Percentiles rank a stretch among this genome's conserved stretches.
Conservation (phyloP, 2,888 invertebrate species). For the Bimastos eiseni region DNA sequence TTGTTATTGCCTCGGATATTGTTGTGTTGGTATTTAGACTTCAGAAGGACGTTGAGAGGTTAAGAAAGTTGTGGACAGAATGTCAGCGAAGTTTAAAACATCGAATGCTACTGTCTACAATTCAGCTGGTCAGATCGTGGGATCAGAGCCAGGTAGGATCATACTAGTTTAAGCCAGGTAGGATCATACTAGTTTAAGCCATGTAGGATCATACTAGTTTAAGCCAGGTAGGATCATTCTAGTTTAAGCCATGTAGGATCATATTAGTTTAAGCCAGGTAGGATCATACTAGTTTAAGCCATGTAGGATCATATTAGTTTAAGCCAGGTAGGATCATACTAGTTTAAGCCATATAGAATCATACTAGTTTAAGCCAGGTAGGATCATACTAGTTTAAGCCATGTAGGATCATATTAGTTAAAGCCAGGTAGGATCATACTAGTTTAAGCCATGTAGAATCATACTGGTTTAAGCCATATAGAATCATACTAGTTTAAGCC, state of each 20-base stretch:
- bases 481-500: too few species aligned
- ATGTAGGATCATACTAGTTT: constrained; percentile 25
- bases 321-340: too few species aligned
- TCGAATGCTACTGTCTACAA: constrained; percentile 30
- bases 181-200: too few species aligned
- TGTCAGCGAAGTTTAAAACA: constrained; percentile 31
- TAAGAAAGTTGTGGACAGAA: constrained; percentile 24
- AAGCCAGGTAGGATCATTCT: too few species aligned
- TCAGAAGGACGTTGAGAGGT: constrained; percentile 25
- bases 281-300: too few species aligned
- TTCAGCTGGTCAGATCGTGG: constrained; percentile 34
- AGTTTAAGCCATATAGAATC: too few species aligned
- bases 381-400: too few species aligned
- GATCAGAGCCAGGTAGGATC: constrained; percentile 33
- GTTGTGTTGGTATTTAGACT: constrained; percentile 1
- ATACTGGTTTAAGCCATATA: too few species aligned
- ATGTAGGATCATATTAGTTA: too few species aligned
- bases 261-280: background rate
- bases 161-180: background rate
- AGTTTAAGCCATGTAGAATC: too few species aligned
- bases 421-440: too few species aligned
- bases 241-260: constrained; percentile 31
- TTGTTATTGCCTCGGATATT: background rate
- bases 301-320: constrained; percentile 25
- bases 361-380: too few species aligned